Base-by-base conservation (phyloP, 2,113 vertebrate genomes). In the Andinoacara biseriatus region DNA sequence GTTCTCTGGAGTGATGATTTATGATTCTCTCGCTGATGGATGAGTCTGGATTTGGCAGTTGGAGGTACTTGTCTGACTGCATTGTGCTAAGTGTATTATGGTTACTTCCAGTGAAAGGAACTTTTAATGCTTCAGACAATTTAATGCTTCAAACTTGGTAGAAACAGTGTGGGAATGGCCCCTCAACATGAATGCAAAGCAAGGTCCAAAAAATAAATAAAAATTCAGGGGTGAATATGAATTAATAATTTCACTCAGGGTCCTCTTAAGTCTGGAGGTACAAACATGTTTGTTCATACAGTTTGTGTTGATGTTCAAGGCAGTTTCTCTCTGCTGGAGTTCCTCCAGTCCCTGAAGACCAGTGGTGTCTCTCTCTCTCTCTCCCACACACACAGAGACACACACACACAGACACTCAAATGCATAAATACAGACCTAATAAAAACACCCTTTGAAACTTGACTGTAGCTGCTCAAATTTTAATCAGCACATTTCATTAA, bases 401-500 rank as follows among this genome's bases (percentile, higher is more conserved):
- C 31, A 38, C n/a, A 20, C 26, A 17, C 24, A 63, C 14, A 49
- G 24, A 26, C 15, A 15, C 17, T 1, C 7, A 84, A 76, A 88
- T 57, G 22, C 40, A 78, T 80, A 89, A 80, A 87, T 35, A 76
- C 58, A 84, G 57, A 79, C 77, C 75, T 74, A 81, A 87, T 87
- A 80, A 87, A 92, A 90, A 84, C 81, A 84, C 56, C 75, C 86
- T 86, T 89, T 90, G 84, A 87, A 89, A 86, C 65, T 65, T 75
- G 74, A 83, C 74, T 83, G 80, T 65, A 40, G 79, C 35, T 85
- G 76, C 80, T 90, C 82, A 86, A 82, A 91, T 92, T 89, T 88
- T 91, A 90, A 92, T 91, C 83, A 92, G 33, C 63, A 86, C 80
- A 87, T 90, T 91, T 88, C 75, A 87, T 91, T 86, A 86, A 88